Percentiles rank a stretch among this genome's conserved stretches.
Evolutionary conservation across 1,140 invertebrate species (phyloP).

Genomic region (Portunus trituberculatus): DNA sequence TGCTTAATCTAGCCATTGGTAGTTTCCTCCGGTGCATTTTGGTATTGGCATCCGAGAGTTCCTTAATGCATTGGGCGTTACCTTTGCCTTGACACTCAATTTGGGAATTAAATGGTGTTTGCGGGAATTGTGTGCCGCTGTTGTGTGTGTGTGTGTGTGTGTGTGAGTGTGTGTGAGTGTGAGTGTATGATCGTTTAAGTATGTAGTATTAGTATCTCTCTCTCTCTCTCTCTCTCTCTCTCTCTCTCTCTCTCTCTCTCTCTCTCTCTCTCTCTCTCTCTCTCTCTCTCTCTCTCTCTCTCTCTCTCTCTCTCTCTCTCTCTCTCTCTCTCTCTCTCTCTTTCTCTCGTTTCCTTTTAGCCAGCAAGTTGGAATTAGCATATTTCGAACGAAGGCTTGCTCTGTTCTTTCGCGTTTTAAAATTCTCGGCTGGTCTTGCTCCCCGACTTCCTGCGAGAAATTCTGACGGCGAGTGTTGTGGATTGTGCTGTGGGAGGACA

Average conservation of each 20-base stretch:
- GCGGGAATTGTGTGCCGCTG: background rate
- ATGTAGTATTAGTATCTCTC: no score
- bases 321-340: slow-evolving; percentile 29
- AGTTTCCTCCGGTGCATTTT: background rate
- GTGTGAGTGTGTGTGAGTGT: no score
- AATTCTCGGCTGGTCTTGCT: background rate
- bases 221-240: background rate
- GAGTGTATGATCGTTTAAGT: no score
- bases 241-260: slow-evolving; percentile 41
- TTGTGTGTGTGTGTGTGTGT: background rate
- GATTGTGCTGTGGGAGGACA: background rate
- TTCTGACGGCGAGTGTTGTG: background rate
- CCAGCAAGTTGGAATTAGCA: background rate
- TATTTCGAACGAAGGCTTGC: background rate
- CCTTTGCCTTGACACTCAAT: background rate
- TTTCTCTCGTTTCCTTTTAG: slow-evolving; percentile 1
- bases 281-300: slow-evolving; percentile 34
- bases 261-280: slow-evolving; percentile 42
- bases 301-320: slow-evolving; percentile 47
- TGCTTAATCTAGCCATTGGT: background rate
- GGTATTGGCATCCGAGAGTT: background rate
- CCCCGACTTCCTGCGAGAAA: background rate
- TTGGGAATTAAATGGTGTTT: background rate
- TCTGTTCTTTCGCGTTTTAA: slow-evolving; percentile 13
- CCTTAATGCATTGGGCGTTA: background rate